phyloP scores from a whole-genome alignment of 2,113 vertebrate species.

The Euleptes europaea region DNA sequence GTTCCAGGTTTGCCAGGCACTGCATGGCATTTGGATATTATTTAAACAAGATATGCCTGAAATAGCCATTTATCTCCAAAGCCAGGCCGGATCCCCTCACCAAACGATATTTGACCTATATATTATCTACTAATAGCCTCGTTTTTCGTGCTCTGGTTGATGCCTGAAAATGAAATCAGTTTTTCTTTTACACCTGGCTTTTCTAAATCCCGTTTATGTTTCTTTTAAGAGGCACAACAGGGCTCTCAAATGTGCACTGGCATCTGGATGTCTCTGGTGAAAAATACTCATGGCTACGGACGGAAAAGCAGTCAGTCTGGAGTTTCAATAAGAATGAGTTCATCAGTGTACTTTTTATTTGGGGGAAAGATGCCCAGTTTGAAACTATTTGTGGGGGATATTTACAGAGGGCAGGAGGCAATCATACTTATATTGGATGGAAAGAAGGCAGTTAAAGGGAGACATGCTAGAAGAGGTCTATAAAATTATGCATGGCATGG shows the following conservation, averaged over 20 bases:
- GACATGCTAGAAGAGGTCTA: no score
- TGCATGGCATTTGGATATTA: not conserved
- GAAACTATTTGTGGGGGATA: not conserved
- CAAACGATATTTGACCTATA: not conserved
- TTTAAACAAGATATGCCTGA: not conserved
- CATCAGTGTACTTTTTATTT: conserved; percentile 26
- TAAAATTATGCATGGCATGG: no score
- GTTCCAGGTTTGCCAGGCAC: not conserved
- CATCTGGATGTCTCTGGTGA: not conserved
- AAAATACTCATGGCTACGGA: not conserved
- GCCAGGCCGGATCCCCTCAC: not conserved
- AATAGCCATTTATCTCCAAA: not conserved
- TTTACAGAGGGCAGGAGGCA: not conserved
- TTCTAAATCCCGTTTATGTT: conserved; percentile 7
- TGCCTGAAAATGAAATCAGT: not conserved
- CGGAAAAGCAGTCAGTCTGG: not conserved
- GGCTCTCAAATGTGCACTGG: not conserved
- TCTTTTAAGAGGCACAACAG: not conserved
- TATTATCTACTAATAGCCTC: not conserved
- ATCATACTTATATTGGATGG: no score
- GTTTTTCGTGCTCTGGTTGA: not conserved
- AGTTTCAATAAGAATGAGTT: not conserved
- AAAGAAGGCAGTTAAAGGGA: no score
- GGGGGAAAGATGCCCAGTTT: not conserved
- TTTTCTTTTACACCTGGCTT: not conserved